Evolutionary conservation across 2,113 vertebrate species (phyloP), one percentile per base, ranked within the genome.

Genomic region (Microcebus jonahi): DNA sequence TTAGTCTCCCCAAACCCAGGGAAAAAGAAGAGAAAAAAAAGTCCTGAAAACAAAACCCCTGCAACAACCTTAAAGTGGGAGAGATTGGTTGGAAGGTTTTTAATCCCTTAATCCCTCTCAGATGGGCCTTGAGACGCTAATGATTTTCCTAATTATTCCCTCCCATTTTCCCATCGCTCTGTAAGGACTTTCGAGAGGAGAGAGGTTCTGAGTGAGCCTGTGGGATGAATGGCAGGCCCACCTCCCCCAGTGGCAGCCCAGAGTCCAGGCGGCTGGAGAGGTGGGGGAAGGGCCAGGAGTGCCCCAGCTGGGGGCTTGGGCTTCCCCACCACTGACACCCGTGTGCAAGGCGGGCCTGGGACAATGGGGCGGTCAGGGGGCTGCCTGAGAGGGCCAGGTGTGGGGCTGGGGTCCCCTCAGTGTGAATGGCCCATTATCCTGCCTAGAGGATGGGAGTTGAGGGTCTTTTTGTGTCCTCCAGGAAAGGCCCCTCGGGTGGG

Each of bases 31-130:
- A 48, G 68, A 55, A 81, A 55, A 76, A 92, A 75, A 68, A n/a
- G 15, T 67, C 80, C 45, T 45, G 79, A 87, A 96, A 96, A 97
- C 79, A 95, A 96, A 96, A 93, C 79, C 70, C 27, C 87, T 91
- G 90, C 96, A 97, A 97, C 95, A 98, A 95, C 97, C 98, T 95
- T 96, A 97, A 92, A 98, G 98, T 96, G 96, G 92, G 95, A 89
- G 93, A 97, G 95, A 93, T 82, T 85, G 81, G 95, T 91, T 88
- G 90, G 89, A 93, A 95, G 95, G 93, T 31, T 85, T 98, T 97
- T 99, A 98, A 99, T 99, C 98, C 98, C 98, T 98, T 99, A 99
- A 99, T 99, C 98, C 98, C 97, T 98, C 98, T 98, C 98, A 98
- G 98, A 98, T 98, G 98, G 98, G 98, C 98, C 98, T 98, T 97